These are phyloP conservation scores for Paramisgurnus dabryanus DNA, from an alignment of 2,113 vertebrate genomes.

Conservation along the genomic window DNA sequence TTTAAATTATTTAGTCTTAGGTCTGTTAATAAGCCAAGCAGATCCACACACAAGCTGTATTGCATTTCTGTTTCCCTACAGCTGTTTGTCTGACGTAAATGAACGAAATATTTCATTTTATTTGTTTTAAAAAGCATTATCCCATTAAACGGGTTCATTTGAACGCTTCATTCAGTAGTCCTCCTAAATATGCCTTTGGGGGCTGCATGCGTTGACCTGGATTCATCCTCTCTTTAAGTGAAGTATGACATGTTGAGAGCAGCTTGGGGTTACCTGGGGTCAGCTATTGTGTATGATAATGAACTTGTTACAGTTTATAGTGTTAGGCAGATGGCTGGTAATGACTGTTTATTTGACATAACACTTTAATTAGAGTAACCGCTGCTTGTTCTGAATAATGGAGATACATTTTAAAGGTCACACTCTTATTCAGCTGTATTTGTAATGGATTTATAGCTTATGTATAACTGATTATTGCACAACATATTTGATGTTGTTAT, in stretches of 20 bases:
- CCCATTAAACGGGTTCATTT: conserved; percentile 20
- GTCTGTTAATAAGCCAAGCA: not conserved
- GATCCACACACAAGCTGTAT: not conserved
- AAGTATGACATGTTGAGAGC: conserved; percentile 52
- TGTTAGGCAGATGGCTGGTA: conserved; percentile 59
- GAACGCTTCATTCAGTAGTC: conserved; percentile 32
- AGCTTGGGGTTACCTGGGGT: conserved; percentile 55
- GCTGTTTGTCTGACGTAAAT: not conserved
- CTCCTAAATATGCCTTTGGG: conserved; percentile 20
- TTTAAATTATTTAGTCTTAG: not conserved
- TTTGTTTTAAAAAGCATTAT: not conserved
- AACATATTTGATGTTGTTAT: not conserved
- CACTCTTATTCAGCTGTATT: conserved; percentile 42
- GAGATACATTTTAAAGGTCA: conserved; percentile 56
- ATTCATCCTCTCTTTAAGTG: conserved; percentile 38
- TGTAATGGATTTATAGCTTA: conserved; percentile 36
- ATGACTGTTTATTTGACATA: conserved; percentile 62
- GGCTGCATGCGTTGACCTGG: conserved; percentile 21
- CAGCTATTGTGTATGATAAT: conserved; percentile 59
- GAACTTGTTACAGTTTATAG: conserved; percentile 54
- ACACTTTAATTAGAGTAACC: conserved; percentile 57
- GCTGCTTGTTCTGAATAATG: conserved; percentile 52
- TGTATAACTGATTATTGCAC: not conserved
- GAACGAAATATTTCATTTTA: not conserved
- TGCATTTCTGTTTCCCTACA: not conserved